A percentile compares a stretch with the other conserved stretches of the same genome.
phyloP scores from a whole-genome alignment of 2,797 vertebrate species.

The Apogon talboti region DNA sequence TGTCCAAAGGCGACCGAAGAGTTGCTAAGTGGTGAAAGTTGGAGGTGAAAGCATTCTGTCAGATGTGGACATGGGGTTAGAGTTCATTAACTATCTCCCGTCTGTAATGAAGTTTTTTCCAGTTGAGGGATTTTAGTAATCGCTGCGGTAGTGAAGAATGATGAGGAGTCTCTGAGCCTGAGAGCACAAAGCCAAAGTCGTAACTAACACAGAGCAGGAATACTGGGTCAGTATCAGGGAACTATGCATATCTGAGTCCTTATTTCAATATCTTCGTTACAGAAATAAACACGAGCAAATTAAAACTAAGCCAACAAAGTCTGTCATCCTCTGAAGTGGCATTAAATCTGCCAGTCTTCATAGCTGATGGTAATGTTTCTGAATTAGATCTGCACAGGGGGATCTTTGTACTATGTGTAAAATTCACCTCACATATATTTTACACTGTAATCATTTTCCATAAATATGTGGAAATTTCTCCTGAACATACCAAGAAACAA shows the following conservation, averaged over 20 bases:
- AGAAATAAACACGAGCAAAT: slow-evolving; percentile 4
- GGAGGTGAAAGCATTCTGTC: slow-evolving; percentile 30
- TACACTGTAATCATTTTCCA: too few species aligned
- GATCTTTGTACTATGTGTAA: too few species aligned
- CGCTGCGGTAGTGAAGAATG: slow-evolving; percentile 35
- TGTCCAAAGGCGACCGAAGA: slow-evolving; percentile 16
- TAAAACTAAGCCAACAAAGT: slow-evolving; percentile 2
- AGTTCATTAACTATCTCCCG: slow-evolving; percentile 50
- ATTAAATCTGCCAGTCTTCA: too few species aligned
- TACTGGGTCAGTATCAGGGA: slow-evolving; percentile 41
- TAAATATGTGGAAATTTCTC: too few species aligned
- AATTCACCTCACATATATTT: too few species aligned
- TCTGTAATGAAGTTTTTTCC: slow-evolving; percentile 61
- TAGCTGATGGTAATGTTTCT: too few species aligned
- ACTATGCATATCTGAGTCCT: slow-evolving; percentile 30
- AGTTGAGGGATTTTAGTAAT: slow-evolving; percentile 44
- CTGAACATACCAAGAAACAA: too few species aligned
- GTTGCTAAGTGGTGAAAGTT: slow-evolving; percentile 10
- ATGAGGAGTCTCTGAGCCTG: slow-evolving; percentile 35
- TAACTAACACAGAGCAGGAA: slow-evolving; percentile 22
- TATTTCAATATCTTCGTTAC: slow-evolving; percentile 14
- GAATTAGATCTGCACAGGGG: too few species aligned
- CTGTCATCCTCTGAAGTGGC: too few species aligned
- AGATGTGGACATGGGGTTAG: slow-evolving; percentile 40
- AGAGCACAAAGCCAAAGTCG: slow-evolving; percentile 45